These are phyloP conservation scores for Ichneumoninae sp. DNA, from an alignment of 2,888 invertebrate genomes.

Conservation along the genomic window DNA sequence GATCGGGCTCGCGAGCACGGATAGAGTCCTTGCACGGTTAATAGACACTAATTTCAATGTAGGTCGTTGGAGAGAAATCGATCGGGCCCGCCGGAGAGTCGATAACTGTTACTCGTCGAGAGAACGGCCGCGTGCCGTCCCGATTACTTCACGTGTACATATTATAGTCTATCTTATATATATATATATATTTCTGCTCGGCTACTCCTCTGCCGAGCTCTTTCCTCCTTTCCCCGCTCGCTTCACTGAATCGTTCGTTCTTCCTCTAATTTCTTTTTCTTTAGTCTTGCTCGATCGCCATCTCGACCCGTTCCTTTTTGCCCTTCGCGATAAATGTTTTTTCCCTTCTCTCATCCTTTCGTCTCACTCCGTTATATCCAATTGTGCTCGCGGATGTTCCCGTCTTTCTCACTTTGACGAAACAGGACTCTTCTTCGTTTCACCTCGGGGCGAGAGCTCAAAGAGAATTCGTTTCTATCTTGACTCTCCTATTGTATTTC, in stretches of 20 bases:
- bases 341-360: not conserved
- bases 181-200: constrained; percentile 17
- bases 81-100: constrained; percentile 61
- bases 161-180: constrained; percentile 5
- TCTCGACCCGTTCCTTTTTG: not conserved
- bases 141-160: constrained; percentile 49
- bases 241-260: not conserved
- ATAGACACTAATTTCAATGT: constrained; percentile 72
- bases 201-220: constrained; percentile 25
- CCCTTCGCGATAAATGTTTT: constrained; percentile 1
- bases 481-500: not conserved
- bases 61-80: constrained; percentile 72
- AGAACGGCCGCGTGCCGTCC: constrained; percentile 56
- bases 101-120: constrained; percentile 64
- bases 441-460: not conserved
- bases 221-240: constrained; percentile 22
- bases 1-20: constrained; percentile 16
- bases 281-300: constrained; percentile 32
- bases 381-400: not conserved
- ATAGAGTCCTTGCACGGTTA: constrained; percentile 64
- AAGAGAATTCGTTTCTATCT: not conserved
- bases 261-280: constrained; percentile 2
- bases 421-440: not conserved
- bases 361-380: not conserved
- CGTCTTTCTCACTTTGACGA: not conserved